These are phyloP conservation scores for Platygyra sinensis DNA, from an alignment of 64 coral and sea anemone genomes.

Conservation along the genomic window DNA sequence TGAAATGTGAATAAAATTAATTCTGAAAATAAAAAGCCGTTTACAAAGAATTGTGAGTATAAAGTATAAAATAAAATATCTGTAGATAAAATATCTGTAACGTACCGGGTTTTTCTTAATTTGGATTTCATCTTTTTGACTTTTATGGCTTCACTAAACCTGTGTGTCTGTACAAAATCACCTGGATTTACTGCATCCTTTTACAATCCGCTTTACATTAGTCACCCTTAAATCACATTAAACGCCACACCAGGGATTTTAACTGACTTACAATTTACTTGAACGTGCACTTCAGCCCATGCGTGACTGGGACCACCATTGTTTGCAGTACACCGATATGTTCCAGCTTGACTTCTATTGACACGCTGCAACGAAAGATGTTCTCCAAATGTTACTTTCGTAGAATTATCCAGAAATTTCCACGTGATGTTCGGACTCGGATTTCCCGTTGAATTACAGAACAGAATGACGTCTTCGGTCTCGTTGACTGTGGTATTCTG, in stretches of 20 bases:
- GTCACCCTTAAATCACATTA: too few species aligned
- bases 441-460: constrained; percentile 41
- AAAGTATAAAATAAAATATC: neutral
- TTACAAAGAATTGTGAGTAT: neutral
- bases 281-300: neutral
- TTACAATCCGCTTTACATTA: too few species aligned
- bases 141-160: too few species aligned
- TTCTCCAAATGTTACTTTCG: neutral
- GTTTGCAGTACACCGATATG: constrained; percentile 1
- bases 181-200: too few species aligned
- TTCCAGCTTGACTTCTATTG: neutral
- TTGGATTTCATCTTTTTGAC: too few species aligned
- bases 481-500: neutral
- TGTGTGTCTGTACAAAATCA: too few species aligned
- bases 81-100: too few species aligned
- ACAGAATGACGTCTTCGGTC: constrained; percentile 17
- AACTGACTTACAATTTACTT: constrained; percentile 12
- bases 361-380: neutral
- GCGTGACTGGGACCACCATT: neutral
- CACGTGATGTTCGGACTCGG: constrained; percentile 26
- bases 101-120: too few species aligned
- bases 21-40: neutral
- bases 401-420: neutral
- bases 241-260: neutral
- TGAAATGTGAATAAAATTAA: too few species aligned